Evolutionary conservation across 2,113 vertebrate genomes (phyloP), one percentile per base, ranked within the genome.

Genomic region (Piprites chloris): DNA sequence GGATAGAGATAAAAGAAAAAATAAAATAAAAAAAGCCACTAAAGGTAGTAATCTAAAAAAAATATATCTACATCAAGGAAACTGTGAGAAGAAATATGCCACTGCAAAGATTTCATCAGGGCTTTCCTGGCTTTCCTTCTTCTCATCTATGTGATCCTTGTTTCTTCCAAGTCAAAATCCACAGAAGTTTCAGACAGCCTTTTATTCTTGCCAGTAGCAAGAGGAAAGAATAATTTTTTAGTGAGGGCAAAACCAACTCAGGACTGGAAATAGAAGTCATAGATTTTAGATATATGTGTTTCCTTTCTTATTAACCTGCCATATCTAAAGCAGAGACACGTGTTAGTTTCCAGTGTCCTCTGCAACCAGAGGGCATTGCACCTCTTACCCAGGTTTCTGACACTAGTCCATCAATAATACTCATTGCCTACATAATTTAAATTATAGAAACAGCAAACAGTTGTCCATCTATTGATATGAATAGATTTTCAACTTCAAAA

Each of bases 81-180:
- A 61, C 55, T 50, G 22, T 27, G 42, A 37, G 35, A 32, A 90
- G 82, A 76, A 93, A 56, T 44, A 89, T 15, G 41, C 16, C 17
- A 24, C 69, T 79, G 81, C 58, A 83, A 49, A 83, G 55, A 79
- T 66, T 85, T 80, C 68, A 94, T 69, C 55, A 58, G 68, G 55
- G 50, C 69, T 74, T 89, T 95, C 80, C n/a, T 52, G 39, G 42
- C 37, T 80, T 92, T 56, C 53, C 37, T 53, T 84, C 74, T 71
- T 93, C 90, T 92, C 67, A 90, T 77, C 67, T 88, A 14, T 44
- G 20, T 74, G 27, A 27, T 67, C 33, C 61, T 81, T 81, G 32
- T 78, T 95, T 89, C 66, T 89, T 89, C 52, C 24, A 83, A 92
- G 49, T 76, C 66, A 76, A 72, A 95, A 87, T 55, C 44, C 62